Conservation (phyloP, 1,140 invertebrate species). For the Melanaphis sacchari region DNA sequence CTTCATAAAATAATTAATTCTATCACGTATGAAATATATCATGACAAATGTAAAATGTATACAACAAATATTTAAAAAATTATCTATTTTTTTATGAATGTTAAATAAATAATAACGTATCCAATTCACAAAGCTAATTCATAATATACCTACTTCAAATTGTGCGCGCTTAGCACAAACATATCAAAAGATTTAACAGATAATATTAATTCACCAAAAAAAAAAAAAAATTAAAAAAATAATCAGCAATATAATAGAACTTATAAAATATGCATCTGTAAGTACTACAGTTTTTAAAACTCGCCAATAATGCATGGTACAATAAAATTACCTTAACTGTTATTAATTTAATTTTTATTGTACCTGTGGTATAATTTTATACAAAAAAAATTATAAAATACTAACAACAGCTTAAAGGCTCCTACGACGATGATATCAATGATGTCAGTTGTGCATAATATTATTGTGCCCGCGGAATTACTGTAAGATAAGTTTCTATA, state of each 20-base stretch:
- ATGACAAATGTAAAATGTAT: neutral
- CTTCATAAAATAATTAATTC: neutral
- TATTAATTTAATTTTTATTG: neutral
- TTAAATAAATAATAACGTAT: neutral
- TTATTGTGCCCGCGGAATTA: neutral
- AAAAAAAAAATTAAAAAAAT: neutral
- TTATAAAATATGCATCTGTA: neutral
- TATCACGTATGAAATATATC: neutral
- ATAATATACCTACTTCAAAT: neutral
- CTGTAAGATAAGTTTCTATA: neutral
- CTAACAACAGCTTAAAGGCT: neutral
- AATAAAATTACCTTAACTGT: neutral
- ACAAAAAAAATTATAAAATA: neutral
- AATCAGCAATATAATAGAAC: constrained; percentile 2
- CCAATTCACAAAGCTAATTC: too few species aligned
- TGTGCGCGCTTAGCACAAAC: neutral
- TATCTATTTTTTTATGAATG: neutral
- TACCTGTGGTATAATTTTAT: neutral
- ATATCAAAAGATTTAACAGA: neutral
- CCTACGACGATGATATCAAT: neutral
- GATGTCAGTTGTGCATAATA: neutral
- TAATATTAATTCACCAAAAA: neutral
- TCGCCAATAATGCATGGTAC: neutral
- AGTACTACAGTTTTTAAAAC: neutral
- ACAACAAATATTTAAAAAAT: neutral